A percentile compares a stretch with the other conserved stretches of the same genome.
Evolutionary conservation across 53 echinoderm and acorn worm genomes (phyloP).

Genomic region (Luidia sarsii): DNA sequence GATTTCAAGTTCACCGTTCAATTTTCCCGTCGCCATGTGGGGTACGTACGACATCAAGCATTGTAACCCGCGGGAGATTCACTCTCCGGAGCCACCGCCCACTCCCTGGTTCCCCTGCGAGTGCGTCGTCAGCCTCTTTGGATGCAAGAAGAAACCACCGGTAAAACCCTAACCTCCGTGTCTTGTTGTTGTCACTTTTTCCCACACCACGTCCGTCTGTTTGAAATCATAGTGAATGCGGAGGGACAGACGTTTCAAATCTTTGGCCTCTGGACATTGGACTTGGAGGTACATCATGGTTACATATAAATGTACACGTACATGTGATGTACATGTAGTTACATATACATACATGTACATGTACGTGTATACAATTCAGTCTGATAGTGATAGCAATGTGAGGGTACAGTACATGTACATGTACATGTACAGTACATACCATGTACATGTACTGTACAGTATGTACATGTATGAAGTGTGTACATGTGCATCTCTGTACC

Average conservation of each 20-base stretch:
- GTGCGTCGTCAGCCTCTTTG: conserved; percentile 78
- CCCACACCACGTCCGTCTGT: no score
- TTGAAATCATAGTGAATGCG: no score
- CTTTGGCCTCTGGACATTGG: no score
- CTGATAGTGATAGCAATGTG: no score
- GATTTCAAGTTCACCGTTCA: no score
- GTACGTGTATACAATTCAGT: background rate
- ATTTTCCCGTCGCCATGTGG: conserved; percentile 72
- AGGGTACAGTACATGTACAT: background rate
- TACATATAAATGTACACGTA: background rate
- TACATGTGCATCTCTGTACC: background rate
- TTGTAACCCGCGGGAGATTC: conserved; percentile 33
- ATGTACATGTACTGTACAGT: no score
- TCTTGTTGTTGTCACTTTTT: no score
- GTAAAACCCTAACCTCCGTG: no score
- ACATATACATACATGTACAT: conserved; percentile 13
- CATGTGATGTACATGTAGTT: background rate
- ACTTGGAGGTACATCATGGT: no score
- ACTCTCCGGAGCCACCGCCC: conserved; percentile 52
- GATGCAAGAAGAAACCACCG: conserved; percentile 74
- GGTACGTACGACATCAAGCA: conserved; percentile 57
- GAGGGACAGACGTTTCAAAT: no score
- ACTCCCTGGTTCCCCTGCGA: conserved; percentile 82
- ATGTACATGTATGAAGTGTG: no score
- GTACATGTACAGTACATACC: background rate